These are phyloP conservation scores for Chrysogorgia sp. DNA, from an alignment of 92 coral and sea anemone species.

Conservation along the genomic window DNA sequence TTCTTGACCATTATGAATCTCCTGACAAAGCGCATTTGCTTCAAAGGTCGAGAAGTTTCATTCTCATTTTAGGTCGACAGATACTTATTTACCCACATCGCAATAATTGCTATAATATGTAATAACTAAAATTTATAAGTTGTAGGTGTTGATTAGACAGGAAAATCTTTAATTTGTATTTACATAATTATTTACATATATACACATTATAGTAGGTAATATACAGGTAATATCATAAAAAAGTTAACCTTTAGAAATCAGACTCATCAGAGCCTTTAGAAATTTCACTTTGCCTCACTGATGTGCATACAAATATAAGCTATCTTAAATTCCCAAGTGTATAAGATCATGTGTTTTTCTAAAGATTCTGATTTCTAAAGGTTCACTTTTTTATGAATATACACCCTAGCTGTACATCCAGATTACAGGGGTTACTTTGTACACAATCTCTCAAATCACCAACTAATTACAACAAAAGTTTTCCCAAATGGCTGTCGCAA, in stretches of 20 bases:
- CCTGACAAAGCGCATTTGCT: too few relatives aligned
- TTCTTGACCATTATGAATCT: too few relatives aligned
- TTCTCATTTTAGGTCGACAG: too few relatives aligned
- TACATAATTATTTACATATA: too few relatives aligned
- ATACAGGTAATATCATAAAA: not conserved
- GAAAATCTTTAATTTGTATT: too few relatives aligned
- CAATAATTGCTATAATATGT: too few relatives aligned
- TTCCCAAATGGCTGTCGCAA: not conserved
- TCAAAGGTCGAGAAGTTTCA: too few relatives aligned
- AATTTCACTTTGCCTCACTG: not conserved
- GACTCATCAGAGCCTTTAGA: not conserved
- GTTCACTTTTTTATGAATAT: not conserved
- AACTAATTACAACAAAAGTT: not conserved
- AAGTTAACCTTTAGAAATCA: not conserved
- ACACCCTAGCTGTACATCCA: conserved; percentile 11
- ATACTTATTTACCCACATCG: too few relatives aligned
- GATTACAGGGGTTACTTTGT: conserved; percentile 1
- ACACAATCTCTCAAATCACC: too few relatives aligned
- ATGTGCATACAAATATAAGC: conserved; percentile 15
- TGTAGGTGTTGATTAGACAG: too few relatives aligned
- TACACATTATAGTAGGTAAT: too few relatives aligned
- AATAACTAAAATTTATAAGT: too few relatives aligned
- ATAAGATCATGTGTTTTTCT: conserved; percentile 17
- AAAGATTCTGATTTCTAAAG: conserved; percentile 14
- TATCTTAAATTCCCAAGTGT: conserved; percentile 8